These are phyloP conservation scores for Eristalinus sepulchralis DNA, from an alignment of 2,888 invertebrate species.

Conservation along the genomic window DNA sequence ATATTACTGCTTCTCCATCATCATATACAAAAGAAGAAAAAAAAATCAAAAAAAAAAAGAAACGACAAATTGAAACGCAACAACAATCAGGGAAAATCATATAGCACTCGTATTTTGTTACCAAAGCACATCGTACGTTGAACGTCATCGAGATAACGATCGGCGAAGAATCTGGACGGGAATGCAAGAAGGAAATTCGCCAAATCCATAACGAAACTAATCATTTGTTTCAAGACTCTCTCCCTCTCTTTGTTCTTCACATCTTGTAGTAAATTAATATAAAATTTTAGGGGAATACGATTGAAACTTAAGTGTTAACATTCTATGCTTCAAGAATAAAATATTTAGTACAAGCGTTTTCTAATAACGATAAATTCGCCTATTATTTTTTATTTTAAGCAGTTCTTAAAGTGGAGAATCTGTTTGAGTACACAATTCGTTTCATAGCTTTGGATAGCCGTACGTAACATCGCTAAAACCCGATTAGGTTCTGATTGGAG, in stretches of 20 bases:
- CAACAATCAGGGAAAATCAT: constrained; percentile 52
- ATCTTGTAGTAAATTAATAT: constrained; percentile 41
- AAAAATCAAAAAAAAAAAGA: constrained; percentile 2
- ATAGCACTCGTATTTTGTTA: constrained; percentile 20
- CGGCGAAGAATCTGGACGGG: neutral
- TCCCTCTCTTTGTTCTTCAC: neutral
- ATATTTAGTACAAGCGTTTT: constrained; percentile 7
- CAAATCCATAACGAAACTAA: neutral
- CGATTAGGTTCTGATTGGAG: too few relatives aligned
- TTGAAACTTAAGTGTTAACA: constrained; percentile 42
- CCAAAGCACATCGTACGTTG: constrained; percentile 18
- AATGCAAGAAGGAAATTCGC: neutral
- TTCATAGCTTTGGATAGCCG: too few relatives aligned
- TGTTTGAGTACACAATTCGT: neutral
- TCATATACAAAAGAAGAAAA: constrained; percentile 1
- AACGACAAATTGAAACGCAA: constrained; percentile 31
- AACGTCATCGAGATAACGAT: constrained; percentile 10
- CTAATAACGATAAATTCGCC: neutral
- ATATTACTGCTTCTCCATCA: constrained; percentile 38
- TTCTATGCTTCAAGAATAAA: constrained; percentile 38
- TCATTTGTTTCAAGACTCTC: neutral
- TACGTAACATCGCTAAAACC: too few relatives aligned
- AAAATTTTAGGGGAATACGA: constrained; percentile 30
- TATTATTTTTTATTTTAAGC: neutral
- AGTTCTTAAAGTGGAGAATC: neutral